Percentiles rank a stretch among this genome's conserved stretches.
Conservation (phyloP, 2,113 vertebrate species). For the Rhea americana region DNA sequence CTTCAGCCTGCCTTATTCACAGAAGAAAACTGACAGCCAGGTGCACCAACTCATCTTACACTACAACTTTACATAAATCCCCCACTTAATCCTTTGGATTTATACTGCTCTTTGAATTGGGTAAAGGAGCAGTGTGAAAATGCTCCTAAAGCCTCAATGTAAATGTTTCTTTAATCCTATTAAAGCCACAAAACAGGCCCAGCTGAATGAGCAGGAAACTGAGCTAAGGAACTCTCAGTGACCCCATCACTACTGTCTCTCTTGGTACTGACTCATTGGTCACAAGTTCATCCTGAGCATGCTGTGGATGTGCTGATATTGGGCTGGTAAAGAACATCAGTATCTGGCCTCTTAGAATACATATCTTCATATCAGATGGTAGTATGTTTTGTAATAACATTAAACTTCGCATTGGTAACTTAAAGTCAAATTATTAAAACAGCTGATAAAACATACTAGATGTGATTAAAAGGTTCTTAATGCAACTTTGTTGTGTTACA, state of each 20-base stretch:
- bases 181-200: slow-evolving; percentile 64
- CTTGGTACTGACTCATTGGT: slow-evolving; percentile 20
- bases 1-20: neutral
- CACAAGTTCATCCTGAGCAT: slow-evolving; percentile 11
- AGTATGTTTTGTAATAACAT: neutral
- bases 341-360: neutral
- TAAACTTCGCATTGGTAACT: neutral
- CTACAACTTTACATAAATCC: slow-evolving; percentile 46
- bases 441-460: neutral
- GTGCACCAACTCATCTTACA: slow-evolving; percentile 53
- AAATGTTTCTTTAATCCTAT: slow-evolving; percentile 72
- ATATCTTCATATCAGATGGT: neutral
- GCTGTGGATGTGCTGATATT: neutral
- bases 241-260: slow-evolving; percentile 20
- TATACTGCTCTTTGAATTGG: slow-evolving; percentile 54
- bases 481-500: neutral
- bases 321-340: neutral
- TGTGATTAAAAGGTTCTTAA: neutral
- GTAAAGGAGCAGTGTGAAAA: slow-evolving; percentile 61
- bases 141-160: slow-evolving; percentile 58
- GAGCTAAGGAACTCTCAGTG: slow-evolving; percentile 54
- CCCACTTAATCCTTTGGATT: slow-evolving; percentile 47
- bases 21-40: slow-evolving; percentile 41
- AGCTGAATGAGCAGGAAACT: slow-evolving; percentile 63
- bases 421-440: neutral